phyloP scores from a whole-genome alignment of 1,140 invertebrate species.

The Octopus sinensis region DNA sequence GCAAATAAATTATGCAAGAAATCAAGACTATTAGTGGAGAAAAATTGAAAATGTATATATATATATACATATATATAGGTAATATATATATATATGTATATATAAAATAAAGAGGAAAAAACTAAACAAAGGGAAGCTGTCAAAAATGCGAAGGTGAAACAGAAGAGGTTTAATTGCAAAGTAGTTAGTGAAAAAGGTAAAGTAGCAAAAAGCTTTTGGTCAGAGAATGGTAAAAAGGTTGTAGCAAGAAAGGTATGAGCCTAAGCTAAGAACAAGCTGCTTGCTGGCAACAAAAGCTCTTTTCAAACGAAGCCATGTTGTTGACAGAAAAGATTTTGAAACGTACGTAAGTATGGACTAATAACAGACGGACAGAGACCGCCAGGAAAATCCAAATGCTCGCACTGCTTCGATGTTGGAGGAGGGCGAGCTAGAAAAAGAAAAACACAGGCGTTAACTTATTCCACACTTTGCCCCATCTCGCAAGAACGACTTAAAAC shows the following conservation, averaged over 20 bases:
- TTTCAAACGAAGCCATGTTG: neutral
- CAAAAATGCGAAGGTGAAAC: neutral
- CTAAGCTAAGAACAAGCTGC: too few relatives aligned
- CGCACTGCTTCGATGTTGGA: slow-evolving; percentile 11
- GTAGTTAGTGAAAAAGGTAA: neutral
- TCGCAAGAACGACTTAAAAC: too few relatives aligned
- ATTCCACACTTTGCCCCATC: neutral
- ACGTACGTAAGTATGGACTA: slow-evolving; percentile 9
- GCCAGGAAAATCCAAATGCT: slow-evolving; percentile 6
- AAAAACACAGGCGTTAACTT: neutral
- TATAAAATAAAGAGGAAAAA: neutral
- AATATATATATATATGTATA: neutral
- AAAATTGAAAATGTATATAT: too few relatives aligned
- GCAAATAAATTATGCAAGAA: too few relatives aligned
- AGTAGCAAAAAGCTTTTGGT: too few relatives aligned
- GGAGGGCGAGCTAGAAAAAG: slow-evolving; percentile 10
- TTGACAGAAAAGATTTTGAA: neutral
- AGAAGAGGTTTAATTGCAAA: neutral
- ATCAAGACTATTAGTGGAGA: too few relatives aligned
- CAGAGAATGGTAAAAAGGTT: too few relatives aligned
- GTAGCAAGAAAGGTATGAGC: too few relatives aligned
- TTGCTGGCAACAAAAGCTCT: neutral
- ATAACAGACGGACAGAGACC: neutral
- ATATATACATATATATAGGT: neutral
- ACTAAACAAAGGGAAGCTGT: neutral